Evolutionary conservation across 2,113 vertebrate genomes (phyloP), one percentile per base, ranked within the genome.

Genomic region (Puma concolor): DNA sequence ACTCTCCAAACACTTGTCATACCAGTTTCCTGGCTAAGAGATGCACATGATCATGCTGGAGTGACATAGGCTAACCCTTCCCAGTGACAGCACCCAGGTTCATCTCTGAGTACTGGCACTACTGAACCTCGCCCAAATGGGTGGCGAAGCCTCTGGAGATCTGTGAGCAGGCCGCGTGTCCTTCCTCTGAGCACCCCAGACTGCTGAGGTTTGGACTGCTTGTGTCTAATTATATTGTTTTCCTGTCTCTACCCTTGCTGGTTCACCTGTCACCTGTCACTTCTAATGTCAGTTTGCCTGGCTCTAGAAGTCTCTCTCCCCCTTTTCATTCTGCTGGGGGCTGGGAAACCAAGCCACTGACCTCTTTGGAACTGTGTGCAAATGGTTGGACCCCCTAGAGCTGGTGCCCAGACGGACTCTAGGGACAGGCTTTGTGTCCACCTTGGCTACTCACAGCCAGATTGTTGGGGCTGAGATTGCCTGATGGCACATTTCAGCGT

Each of bases 211-310:
- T 15, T 38, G 66, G 71, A 16, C 41, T 76, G 52, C 85, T 36
- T 17, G 2, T 17, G 66, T 88, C 15, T 52, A 50, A 31, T 72
- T 67, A 60, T 52, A 23, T 79, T 77, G 31, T 86, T 93, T 72
- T 79, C 72, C 67, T 74, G 2, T 54, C 57, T 82, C 69, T 1
- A 7, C 80, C 44, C 57, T 88, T 91, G 81, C 57, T 21, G 71
- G 71, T 50, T 93, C 50, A 81, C 83, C 83, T 80, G 64, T 85
- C 87, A 85, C 64, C 79, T 96, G 50, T 81, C 87, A 66, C 63
- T 93, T 93, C 36, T 91, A 27, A 60, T 57, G 36, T 88, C 77
- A 57, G 1, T 38, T 54, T 71, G 33, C 76, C 67, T 74, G 16
- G 0, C 41, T 82, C 36, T 44, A 0, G 19, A 92, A 83, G 50